Evolutionary conservation across 2,797 vertebrate species (phyloP), one percentile per base, ranked within the genome.

Genomic region (Loriculus beryllinus): DNA sequence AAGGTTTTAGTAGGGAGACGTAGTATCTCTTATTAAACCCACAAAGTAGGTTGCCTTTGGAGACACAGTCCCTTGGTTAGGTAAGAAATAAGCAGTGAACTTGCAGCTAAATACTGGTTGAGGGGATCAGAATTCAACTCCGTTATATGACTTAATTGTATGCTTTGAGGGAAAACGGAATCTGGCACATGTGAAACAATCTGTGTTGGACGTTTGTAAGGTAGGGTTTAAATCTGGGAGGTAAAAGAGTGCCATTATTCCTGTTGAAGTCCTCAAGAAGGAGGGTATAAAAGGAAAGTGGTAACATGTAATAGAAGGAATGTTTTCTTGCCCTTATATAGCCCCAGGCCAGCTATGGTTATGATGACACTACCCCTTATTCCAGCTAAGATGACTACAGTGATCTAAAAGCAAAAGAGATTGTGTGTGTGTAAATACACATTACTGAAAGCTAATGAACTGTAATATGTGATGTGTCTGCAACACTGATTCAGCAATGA

Each of bases 101-200:
- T 33, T 65, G 35, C 39, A 47, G 78, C 63, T 57, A 8, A 72
- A 64, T 11, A 35, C 23, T 39, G 39, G 19, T 21, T 47, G 35
- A 57, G 9, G 23, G 52, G 63, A 52, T 64, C 9, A 42, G 67
- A 49, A 23, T n/a, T 48, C 33, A 40, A 0, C 62, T 68, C 43
- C 5, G 1, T 26, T 22, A 5, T 1, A 0, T 29, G 43, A 17
- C 12, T 33, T 26, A 10, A 0, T 39, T 19, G 14, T n/a, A 39
- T 3, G 2, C 28, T 18, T 35, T 3, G 43, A 57, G n/a, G 59
- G 37, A 5, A 56, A 47, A 69, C 23, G 72, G 74, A 71, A 42
- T 31, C 3, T 18, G 48, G 25, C 52, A 23, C 14, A 0, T 2
- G 7, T 3, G 31, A 60, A 43, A 42, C 37, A 45, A 42, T 18